phyloP scores from a whole-genome alignment of 2,797 vertebrate species.

The Trachops cirrhosus region DNA sequence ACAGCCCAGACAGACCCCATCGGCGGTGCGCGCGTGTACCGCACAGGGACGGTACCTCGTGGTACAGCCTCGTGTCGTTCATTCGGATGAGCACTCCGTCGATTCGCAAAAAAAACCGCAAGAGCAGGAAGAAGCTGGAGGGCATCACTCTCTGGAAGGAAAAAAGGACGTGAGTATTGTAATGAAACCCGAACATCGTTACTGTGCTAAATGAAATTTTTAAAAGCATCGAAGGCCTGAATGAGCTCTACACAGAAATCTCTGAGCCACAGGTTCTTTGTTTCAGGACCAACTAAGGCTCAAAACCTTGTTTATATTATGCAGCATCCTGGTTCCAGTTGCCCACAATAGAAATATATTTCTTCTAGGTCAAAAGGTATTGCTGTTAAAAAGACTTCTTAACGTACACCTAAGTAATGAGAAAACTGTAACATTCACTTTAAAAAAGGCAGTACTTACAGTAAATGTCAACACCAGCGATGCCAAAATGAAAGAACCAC shows the following conservation, averaged over 20 bases:
- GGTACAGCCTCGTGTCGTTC: conserved; percentile 95
- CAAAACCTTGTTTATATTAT: neutral
- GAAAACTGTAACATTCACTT: neutral
- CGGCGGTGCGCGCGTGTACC: neutral
- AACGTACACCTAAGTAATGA: neutral
- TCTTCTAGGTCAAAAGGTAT: neutral
- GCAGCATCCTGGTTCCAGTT: neutral
- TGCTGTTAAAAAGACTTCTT: conserved; percentile 4
- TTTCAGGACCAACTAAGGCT: neutral
- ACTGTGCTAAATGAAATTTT: conserved; percentile 1
- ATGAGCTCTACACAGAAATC: neutral
- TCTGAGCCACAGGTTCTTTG: neutral
- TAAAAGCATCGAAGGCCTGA: neutral
- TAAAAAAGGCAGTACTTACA: neutral
- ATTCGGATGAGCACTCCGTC: conserved; percentile 96
- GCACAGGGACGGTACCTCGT: conserved; percentile 84
- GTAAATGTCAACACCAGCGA: neutral
- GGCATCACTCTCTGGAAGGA: conserved; percentile 95
- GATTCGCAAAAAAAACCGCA: conserved; percentile 96
- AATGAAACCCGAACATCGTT: conserved; percentile 29
- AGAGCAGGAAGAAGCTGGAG: conserved; percentile 94
- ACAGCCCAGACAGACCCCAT: neutral
- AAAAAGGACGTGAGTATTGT: neutral
- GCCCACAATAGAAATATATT: neutral
- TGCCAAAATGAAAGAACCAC: neutral